A percentile compares a stretch with the other conserved stretches of the same genome.
Evolutionary conservation across 2,113 vertebrate genomes (phyloP).

Genomic region (Corythornis vintsioides): DNA sequence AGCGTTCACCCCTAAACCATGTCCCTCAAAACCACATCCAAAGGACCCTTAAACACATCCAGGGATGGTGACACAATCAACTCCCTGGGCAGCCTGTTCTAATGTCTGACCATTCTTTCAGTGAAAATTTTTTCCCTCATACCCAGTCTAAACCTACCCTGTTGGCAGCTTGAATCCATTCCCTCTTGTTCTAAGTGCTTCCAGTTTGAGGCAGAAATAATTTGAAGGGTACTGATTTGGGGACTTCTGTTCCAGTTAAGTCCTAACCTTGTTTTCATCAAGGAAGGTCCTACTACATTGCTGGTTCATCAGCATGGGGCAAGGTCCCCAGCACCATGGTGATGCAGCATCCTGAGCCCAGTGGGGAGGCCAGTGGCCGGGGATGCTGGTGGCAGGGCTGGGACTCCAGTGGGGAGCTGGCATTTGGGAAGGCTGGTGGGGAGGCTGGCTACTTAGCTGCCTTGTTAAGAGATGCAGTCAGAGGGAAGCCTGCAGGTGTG

Average conservation of each 20-base stretch:
- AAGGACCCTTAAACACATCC: too few species aligned
- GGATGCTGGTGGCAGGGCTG: background rate
- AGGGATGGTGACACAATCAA: too few species aligned
- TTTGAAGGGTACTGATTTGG: background rate
- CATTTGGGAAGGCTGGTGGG: background rate
- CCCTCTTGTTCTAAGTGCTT: background rate
- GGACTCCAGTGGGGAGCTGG: background rate
- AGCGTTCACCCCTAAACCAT: too few species aligned
- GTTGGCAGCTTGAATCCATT: too few species aligned
- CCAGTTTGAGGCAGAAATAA: background rate
- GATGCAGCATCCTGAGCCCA: rapidly evolving
- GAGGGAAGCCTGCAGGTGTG: background rate
- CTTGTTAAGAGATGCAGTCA: background rate
- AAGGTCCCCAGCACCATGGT: background rate
- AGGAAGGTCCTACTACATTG: background rate
- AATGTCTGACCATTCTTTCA: too few species aligned
- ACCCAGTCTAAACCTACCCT: too few species aligned
- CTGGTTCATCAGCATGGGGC: rapidly evolving
- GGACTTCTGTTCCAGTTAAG: background rate
- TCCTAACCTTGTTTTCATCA: background rate
- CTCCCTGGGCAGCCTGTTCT: too few species aligned
- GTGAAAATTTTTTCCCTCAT: too few species aligned
- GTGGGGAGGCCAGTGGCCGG: background rate
- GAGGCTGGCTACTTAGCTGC: background rate
- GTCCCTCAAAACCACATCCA: too few species aligned